Evolutionary conservation across 2,113 vertebrate species (phyloP), one percentile per base, ranked within the genome.

Genomic region (Antigone vipio): DNA sequence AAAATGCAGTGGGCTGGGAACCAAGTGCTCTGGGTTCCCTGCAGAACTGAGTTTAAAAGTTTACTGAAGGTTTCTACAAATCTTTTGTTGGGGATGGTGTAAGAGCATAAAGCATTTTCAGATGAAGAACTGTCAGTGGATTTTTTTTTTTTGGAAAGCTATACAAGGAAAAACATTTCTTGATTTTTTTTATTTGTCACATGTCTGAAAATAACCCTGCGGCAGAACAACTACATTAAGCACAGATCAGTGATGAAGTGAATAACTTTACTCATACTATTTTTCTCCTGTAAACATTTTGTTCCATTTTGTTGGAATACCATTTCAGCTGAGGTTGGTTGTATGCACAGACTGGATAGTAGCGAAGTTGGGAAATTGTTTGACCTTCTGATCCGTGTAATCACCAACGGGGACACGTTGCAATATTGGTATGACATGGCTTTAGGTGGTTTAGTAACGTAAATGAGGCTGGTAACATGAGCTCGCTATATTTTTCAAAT

Each of bases 391-490:
- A 22, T 82, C 89, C 75, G 50, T 66, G 49, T 71, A 16, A 80
- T 93, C 77, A 34, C 74, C 66, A 72, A 4, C 45, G 47, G 55
- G 26, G 72, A 63, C 40, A 8, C 35, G 2, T 53, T 66, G 81
- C 14, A 7, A 32, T 87, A 79, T 69, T 24, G 74, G 77, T 85
- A 60, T 92, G 87, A 73, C 76, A 29, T 50, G 81, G 63, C 83
- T 97, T 82, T 82, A 82, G 81, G 77, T 83, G 71, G 49, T 82
- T 96, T 88, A 79, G 89, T 49, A 88, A 66, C 2, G 1, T 69
- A 85, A 89, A 69, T 44, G 52, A 87, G 60, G 40, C 80, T 85
- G 24, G 88, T 94, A 93, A 91, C 38, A n/a, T 91, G 90, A 98
- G 76, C 74, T 87, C 55, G 34, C 12, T 64, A 11, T 96, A 56